A percentile compares a stretch with the other conserved stretches of the same genome.
phyloP scores from a whole-genome alignment of 2,888 invertebrate genomes.

The Phytoseiulus persimilis region DNA sequence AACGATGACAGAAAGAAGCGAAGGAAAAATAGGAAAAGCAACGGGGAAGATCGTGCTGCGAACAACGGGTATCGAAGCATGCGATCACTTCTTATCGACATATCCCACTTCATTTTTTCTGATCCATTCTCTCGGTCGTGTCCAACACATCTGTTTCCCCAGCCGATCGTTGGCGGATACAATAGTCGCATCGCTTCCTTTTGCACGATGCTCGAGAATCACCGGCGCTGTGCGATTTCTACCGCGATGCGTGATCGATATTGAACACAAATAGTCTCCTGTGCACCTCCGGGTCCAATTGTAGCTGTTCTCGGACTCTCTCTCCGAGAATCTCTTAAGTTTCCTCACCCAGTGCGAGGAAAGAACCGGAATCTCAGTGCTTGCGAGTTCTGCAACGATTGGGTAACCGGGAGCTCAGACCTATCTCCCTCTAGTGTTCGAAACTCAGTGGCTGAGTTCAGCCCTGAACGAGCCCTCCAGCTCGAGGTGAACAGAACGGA shows the following conservation, averaged over 20 bases:
- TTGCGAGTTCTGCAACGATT: no score
- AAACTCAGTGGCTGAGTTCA: no score
- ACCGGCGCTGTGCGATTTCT: neutral
- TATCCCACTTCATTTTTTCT: neutral
- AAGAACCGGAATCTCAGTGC: no score
- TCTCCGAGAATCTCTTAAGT: no score
- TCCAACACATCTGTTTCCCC: neutral
- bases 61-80: neutral
- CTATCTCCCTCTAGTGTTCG: no score
- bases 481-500: no score
- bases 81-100: conserved; percentile 5
- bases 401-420: no score
- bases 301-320: no score
- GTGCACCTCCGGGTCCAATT: neutral
- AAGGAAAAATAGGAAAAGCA: neutral
- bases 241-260: neutral
- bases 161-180: neutral
- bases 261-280: neutral
- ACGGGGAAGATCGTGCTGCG: neutral
- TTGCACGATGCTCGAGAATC: neutral
- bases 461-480: no score
- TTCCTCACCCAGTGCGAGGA: no score
- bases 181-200: neutral
- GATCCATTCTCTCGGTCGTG: neutral
- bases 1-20: neutral